Evolutionary conservation across 2,888 invertebrate species (phyloP), one percentile per base, ranked within the genome.

Genomic region (Eristalis arbustorum): DNA sequence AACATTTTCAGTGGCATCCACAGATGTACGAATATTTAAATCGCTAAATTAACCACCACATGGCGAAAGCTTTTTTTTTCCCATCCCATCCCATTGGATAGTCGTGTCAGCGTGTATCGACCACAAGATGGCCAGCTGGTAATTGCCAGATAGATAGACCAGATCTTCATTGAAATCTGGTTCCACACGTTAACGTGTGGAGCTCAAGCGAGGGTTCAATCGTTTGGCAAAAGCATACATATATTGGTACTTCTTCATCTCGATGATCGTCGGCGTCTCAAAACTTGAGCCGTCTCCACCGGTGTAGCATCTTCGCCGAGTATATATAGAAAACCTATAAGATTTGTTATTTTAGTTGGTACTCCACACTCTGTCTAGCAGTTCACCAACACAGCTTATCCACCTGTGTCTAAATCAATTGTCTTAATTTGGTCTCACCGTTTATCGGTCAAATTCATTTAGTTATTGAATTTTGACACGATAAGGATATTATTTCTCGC

Each of bases 251-350:
- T 87, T 87, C 85, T 87, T 87, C 83, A 87, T 87, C 83, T 87
- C 66, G 68, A 87, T 49, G 49, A 69, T 74, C 42, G 69, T 81
- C 73, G 77, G 73, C 31, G 73, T 82, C 67, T 81, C 77, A 73
- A 81, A 77, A 84, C 85, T 76, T 77, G 77, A 56, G 77, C 85
- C 71, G 78, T 81, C 69, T 81, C 76, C 80, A 71, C 56, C 56
- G 64, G 74, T 49, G 85, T 84, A 84, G 88, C 89, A 89, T 89
- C 89, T 89, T 89, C 90, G 88, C 89, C 90, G 91, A 91, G 92
- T 91, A 92, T 92, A 92, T 92, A 92, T 92, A 92, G 92, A 91
- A 92, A 92, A 92, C 92, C 91, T 90, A 90, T 90, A 91, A 90
- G 91, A 91, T 92, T 91, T 90, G 91, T 90, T 91, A 90, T 91